A percentile compares a stretch with the other conserved stretches of the same genome.
phyloP scores from a whole-genome alignment of 2,888 invertebrate species.

The Myathropa florea region DNA sequence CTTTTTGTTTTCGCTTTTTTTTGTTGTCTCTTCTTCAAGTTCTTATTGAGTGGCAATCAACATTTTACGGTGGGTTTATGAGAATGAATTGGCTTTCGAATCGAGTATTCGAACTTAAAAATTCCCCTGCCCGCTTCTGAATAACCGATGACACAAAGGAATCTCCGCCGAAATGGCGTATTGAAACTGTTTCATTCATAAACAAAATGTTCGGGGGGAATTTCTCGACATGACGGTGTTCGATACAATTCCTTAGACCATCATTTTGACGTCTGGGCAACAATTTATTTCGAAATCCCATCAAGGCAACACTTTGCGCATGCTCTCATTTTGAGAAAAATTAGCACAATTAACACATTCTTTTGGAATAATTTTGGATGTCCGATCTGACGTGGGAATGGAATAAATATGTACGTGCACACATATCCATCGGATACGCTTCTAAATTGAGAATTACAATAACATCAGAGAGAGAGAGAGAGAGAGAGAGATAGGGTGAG shows the following conservation, averaged over 20 bases:
- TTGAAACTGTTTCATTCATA: constrained; percentile 39
- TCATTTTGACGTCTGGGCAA: not conserved
- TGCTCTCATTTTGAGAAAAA: constrained; percentile 8
- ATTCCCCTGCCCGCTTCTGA: not conserved
- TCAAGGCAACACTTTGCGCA: not conserved
- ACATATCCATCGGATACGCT: not conserved
- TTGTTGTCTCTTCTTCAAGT: not conserved
- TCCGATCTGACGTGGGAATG: not conserved
- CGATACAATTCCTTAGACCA: not conserved
- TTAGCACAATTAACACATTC: constrained; percentile 30
- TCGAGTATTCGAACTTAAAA: constrained; percentile 7
- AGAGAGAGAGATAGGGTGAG: no score
- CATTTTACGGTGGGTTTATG: constrained; percentile 26
- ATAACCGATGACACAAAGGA: not conserved
- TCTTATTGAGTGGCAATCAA: constrained; percentile 11
- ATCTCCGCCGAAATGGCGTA: constrained; percentile 36
- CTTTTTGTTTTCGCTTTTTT: not conserved
- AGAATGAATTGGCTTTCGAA: constrained; percentile 25
- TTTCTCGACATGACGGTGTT: not conserved
- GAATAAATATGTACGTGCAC: not conserved
- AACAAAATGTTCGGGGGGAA: not conserved
- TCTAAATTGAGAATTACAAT: no score
- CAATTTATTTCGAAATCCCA: not conserved
- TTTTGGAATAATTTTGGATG: not conserved
- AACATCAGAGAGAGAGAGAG: not conserved